A percentile compares a stretch with the other conserved stretches of the same genome.
Evolutionary conservation across 1,140 invertebrate species (phyloP).

Genomic region (Trissolcus basalis): DNA sequence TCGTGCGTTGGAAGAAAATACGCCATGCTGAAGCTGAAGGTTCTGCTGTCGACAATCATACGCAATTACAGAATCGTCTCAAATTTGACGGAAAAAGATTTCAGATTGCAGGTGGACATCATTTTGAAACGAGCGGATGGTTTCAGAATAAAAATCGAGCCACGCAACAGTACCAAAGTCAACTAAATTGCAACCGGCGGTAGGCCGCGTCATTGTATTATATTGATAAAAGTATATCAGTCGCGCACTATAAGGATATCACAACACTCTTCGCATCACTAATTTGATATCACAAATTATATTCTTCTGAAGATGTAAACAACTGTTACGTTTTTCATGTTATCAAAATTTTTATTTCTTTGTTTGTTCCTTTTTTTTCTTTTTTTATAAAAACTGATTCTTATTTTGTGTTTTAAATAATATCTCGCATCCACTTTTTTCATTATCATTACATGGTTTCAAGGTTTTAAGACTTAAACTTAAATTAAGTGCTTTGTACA

Average conservation of each 20-base stretch:
- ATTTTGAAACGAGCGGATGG: slow-evolving; percentile 76
- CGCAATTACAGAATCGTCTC: slow-evolving; percentile 78
- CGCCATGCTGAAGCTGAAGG: slow-evolving; percentile 81
- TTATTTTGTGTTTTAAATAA: too few species aligned
- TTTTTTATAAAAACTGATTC: too few species aligned
- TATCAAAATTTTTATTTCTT: too few species aligned
- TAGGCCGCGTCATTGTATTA: slow-evolving; percentile 18
- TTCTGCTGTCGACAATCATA: slow-evolving; percentile 80
- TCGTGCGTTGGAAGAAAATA: slow-evolving; percentile 82
- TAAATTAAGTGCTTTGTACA: too few species aligned
- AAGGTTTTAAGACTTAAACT: too few species aligned
- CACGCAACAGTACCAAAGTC: slow-evolving; percentile 48
- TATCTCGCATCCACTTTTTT: too few species aligned
- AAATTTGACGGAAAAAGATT: slow-evolving; percentile 69
- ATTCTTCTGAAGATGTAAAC: too few species aligned
- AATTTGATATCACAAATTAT: too few species aligned
- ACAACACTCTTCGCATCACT: background rate
- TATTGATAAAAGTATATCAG: background rate
- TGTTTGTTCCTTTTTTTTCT: too few species aligned
- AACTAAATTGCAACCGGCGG: too few species aligned
- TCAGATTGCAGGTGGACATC: slow-evolving; percentile 72
- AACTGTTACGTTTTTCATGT: too few species aligned
- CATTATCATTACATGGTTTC: too few species aligned
- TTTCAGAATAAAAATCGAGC: slow-evolving; percentile 72
- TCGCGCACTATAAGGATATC: background rate